phyloP scores from a whole-genome alignment of 2,113 vertebrate species.

The Blennius ocellaris region DNA sequence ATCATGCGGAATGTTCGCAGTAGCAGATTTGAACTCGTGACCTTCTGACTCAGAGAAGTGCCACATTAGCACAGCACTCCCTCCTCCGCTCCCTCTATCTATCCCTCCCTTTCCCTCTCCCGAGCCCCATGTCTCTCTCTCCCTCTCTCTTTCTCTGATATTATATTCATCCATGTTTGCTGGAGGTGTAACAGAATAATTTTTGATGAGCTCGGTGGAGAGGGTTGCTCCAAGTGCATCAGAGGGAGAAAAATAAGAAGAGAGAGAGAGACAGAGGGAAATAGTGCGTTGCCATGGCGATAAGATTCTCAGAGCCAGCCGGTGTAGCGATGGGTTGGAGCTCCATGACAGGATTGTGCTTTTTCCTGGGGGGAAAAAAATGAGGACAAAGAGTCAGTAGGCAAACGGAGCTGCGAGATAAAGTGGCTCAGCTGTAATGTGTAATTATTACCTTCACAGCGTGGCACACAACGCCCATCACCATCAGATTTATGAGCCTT shows the following conservation, averaged over 20 bases:
- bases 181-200: slow-evolving; percentile 34
- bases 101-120: too few species aligned
- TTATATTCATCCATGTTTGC: slow-evolving; percentile 21
- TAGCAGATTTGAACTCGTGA: slow-evolving; percentile 14
- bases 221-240: slow-evolving; percentile 33
- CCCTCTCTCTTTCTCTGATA: neutral
- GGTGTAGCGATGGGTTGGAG: slow-evolving; percentile 61
- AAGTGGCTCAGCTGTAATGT: slow-evolving; percentile 53
- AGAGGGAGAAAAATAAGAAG: slow-evolving; percentile 14
- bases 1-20: neutral
- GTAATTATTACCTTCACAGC: slow-evolving; percentile 60
- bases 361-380: slow-evolving; percentile 25
- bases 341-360: slow-evolving; percentile 65
- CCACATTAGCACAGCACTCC: too few species aligned
- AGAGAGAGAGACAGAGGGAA: slow-evolving; percentile 42
- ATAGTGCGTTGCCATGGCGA: slow-evolving; percentile 81
- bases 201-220: slow-evolving; percentile 42
- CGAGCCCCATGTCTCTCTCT: too few species aligned
- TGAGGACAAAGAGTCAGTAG: slow-evolving; percentile 43
- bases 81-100: too few species aligned
- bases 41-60: slow-evolving; percentile 11
- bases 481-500: slow-evolving; percentile 51
- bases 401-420: slow-evolving; percentile 45
- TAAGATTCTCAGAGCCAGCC: slow-evolving; percentile 56
- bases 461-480: slow-evolving; percentile 16